Evolutionary conservation across 2,888 invertebrate genomes (phyloP).

Genomic region (Plebejus anna): DNA sequence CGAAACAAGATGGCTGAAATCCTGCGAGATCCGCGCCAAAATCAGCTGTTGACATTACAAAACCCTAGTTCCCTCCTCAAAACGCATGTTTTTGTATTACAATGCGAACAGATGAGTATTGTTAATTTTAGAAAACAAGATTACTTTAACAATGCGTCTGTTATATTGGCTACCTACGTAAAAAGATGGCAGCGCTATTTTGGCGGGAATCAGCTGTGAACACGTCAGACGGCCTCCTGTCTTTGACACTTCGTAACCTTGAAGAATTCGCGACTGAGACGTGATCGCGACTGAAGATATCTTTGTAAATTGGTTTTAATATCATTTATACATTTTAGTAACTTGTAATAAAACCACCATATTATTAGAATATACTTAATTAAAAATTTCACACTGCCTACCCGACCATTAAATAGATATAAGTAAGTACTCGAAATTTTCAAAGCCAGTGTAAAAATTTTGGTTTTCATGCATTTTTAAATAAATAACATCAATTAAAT

Average conservation of each 20-base stretch:
- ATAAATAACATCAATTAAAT: too few relatives aligned
- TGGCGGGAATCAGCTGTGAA: constrained; percentile 50
- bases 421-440: neutral
- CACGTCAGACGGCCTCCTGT: constrained; percentile 39
- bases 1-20: constrained; percentile 42
- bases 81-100: neutral
- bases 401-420: too few relatives aligned
- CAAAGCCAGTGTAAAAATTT: neutral
- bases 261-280: constrained; percentile 20
- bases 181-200: constrained; percentile 39
- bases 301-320: neutral
- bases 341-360: neutral
- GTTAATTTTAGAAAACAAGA: constrained; percentile 34
- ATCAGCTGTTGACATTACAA: constrained; percentile 42
- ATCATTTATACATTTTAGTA: neutral
- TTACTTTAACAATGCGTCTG: constrained; percentile 35
- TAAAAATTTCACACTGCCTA: neutral
- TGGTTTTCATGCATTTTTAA: too few relatives aligned
- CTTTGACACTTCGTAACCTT: constrained; percentile 28
- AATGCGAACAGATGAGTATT: constrained; percentile 33
- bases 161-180: constrained; percentile 27
- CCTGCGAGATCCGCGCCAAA: constrained; percentile 40
- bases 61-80: neutral
- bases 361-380: neutral
- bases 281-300: neutral